phyloP scores from a whole-genome alignment of 2,888 invertebrate species.

The Lepidocyrtoides sp. region DNA sequence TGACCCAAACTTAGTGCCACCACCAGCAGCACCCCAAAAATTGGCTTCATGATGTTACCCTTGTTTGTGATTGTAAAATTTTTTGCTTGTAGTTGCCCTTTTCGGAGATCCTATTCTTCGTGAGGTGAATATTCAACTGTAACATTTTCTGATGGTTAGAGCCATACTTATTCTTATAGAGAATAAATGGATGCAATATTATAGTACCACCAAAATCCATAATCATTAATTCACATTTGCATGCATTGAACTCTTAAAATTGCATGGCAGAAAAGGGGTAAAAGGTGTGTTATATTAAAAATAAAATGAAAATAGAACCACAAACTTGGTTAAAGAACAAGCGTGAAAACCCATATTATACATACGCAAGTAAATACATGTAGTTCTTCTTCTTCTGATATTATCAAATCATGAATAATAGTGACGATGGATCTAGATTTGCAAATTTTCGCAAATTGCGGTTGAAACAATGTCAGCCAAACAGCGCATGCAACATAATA shows the following conservation, averaged over 20 bases:
- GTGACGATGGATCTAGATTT: too few species aligned
- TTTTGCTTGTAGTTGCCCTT: too few species aligned
- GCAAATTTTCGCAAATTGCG: neutral
- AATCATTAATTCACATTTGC: neutral
- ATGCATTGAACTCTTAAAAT: neutral
- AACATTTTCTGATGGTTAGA: neutral
- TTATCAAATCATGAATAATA: too few species aligned
- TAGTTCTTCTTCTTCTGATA: too few species aligned
- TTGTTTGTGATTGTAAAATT: too few species aligned
- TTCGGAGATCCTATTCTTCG: conserved; percentile 71
- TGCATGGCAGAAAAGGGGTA: too few species aligned
- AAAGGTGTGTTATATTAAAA: too few species aligned
- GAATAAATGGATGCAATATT: conserved; percentile 22
- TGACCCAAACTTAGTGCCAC: conserved; percentile 62
- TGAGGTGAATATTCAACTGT: conserved; percentile 67
- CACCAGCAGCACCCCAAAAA: conserved; percentile 63
- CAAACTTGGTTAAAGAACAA: too few species aligned
- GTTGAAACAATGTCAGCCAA: neutral
- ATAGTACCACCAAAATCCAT: neutral
- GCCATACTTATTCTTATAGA: conserved; percentile 60
- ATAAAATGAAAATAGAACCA: neutral
- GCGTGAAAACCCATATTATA: too few species aligned
- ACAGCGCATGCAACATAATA: neutral
- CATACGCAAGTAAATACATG: too few species aligned
- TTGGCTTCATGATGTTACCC: conserved; percentile 65